These are phyloP conservation scores for Poliocrania exsul DNA, from an alignment of 2,797 vertebrate genomes.

Conservation along the genomic window DNA sequence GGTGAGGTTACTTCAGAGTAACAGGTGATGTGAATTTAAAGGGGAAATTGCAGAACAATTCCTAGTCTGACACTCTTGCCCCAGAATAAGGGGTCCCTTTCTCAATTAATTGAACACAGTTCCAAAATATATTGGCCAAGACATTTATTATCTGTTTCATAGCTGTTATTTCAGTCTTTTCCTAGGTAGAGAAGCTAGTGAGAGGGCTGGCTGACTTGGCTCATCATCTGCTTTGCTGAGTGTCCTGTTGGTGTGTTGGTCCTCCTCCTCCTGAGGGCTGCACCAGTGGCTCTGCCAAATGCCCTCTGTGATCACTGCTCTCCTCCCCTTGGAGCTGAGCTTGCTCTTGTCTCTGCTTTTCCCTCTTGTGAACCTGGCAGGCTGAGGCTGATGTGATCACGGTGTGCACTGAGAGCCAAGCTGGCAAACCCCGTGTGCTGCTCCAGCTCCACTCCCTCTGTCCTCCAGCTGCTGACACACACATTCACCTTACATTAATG, in stretches of 20 bases:
- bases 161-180: background rate
- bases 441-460: background rate
- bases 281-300: background rate
- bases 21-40: background rate
- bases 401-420: accelerated
- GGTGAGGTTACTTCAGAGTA: background rate
- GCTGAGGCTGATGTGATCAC: accelerated
- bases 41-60: background rate
- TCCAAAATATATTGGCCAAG: background rate
- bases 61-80: background rate
- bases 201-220: background rate
- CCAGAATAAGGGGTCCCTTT: background rate
- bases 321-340: background rate
- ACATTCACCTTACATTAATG: accelerated
- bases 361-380: background rate
- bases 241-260: accelerated
- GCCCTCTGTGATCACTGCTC: accelerated
- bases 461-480: background rate
- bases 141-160: background rate
- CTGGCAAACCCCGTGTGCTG: accelerated
- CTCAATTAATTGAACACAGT: background rate
- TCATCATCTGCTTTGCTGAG: background rate
- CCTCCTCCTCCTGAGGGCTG: background rate
- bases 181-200: background rate
- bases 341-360: background rate